Evolutionary conservation across 2,113 vertebrate genomes (phyloP), one percentile per base, ranked within the genome.

Genomic region (Syngnathus typhle): DNA sequence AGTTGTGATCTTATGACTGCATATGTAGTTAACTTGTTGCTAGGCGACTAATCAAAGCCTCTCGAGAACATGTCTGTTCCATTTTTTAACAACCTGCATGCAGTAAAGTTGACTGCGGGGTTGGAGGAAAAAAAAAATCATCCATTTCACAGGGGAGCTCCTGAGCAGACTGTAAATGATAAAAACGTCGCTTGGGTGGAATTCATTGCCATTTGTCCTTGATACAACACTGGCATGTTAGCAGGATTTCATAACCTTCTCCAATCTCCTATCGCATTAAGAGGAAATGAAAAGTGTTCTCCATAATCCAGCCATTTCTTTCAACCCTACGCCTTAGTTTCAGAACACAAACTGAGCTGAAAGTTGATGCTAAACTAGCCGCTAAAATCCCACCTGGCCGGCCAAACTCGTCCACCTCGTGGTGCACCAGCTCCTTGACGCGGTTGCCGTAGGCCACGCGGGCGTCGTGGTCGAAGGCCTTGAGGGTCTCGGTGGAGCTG

Each of bases 401-500:
- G 87, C 91, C 90, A 86, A 96, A 98, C 80, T 98, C 97, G 6
- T 98, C 96, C 0, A 93, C 92, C 76, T 99, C 96, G 44, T 96
- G 96, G 10, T 97, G 97, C 47, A 96, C 95, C 89, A 95, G 86
- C 52, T 99, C 97, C 84, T 97, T 96, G 73, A 95, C 94, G 0
- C 95, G 92, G 84, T 91, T 91, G 52, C 64, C 94, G 82, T 92
- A 93, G 38, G 92, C 91, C 79, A 98, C 82, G 70, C 96, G 91
- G 5, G 93, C 89, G 58, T 99, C 97, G 70, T 99, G 97, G 86
- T 99, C 96, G 6, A 95, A 99, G 80, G 96, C 97, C 84, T 99
- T 99, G 59, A 99, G 92, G 6, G 97, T 99, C 91, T 99, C 97
- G 0, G 96, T 99, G 88, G 96, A 99, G 89, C 97, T 99, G 90